These are phyloP conservation scores for Nomada ferruginata DNA, from an alignment of 2,888 invertebrate species.

Conservation along the genomic window DNA sequence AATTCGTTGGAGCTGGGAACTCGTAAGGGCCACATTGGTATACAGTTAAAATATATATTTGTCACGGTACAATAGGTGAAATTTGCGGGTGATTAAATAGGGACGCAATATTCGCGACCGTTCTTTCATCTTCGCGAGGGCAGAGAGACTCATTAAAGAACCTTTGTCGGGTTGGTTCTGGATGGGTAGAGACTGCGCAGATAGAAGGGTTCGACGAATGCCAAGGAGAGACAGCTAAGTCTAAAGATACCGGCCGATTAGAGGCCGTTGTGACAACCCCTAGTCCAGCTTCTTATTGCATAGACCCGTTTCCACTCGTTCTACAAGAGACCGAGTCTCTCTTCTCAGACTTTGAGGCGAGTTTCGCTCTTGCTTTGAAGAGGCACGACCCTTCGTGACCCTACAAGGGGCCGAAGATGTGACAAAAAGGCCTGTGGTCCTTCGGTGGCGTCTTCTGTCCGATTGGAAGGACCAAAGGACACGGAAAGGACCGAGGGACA, in stretches of 20 bases:
- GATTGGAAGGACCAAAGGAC: constrained; percentile 62
- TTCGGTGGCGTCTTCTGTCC: constrained; percentile 64
- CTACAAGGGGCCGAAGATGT: constrained; percentile 48
- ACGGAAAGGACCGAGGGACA: constrained; percentile 50
- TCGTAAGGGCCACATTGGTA: background rate
- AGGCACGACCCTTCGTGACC: constrained; percentile 65
- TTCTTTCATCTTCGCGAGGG: constrained; percentile 52
- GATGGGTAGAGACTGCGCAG: constrained; percentile 14
- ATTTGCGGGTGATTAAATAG: constrained; percentile 47
- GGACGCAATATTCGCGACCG: constrained; percentile 38
- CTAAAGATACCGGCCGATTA: constrained; percentile 74
- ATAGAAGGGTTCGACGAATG: constrained; percentile 29
- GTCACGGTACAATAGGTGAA: constrained; percentile 31
- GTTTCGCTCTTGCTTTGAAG: constrained; percentile 70
- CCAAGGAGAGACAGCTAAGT: constrained; percentile 60
- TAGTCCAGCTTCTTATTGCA: constrained; percentile 64
- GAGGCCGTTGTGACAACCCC: constrained; percentile 72
- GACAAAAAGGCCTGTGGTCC: constrained; percentile 69
- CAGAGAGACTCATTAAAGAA: constrained; percentile 42
- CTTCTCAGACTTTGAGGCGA: constrained; percentile 62
- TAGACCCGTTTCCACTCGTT: constrained; percentile 57
- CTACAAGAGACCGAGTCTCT: constrained; percentile 44
- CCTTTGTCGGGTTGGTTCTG: constrained; percentile 60
- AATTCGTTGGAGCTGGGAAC: background rate
- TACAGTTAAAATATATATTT: constrained; percentile 11